Evolutionary conservation across 2,888 invertebrate species (phyloP), one percentile per base, ranked within the genome.

Genomic region (Hoplodrina blanda): DNA sequence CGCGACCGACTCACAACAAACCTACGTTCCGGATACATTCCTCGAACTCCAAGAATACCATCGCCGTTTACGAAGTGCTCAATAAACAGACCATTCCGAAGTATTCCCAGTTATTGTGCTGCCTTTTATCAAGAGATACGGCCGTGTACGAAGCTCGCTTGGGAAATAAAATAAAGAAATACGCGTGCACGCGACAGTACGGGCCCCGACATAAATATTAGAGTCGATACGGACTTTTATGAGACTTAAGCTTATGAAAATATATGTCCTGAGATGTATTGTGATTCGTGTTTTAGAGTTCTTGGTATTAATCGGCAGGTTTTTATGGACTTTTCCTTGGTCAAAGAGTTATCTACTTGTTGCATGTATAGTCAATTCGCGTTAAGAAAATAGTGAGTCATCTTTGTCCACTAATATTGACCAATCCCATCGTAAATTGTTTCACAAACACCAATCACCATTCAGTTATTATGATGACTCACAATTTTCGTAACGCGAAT

Each of bases 201-300:
- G 78, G 73, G 72, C 78, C 61, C 71, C 74, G 61, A 76, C 84
- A 90, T 92, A 90, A 92, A 92, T 92, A 92, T 91, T 91, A 91
- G 85, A 91, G 87, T 88, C 88, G 88, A 90, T 89, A 86, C 88
- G 72, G 80, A 80, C 84, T 85, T 85, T 83, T 85, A 83, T 83
- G 83, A 82, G 83, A 74, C 78, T 83, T 80, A 70, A 76, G 76
- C 85, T 90, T 88, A 90, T 90, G 89, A 90, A 89, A 89, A 91
- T 88, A 87, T 90, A 90, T 87, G 83, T 76, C 71, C 30, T 19
- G 8, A 59, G 73, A 66, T 57, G 59, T 80, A 77, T 69, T 78
- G 82, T 71, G 69, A 73, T 82, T 73, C 73, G 59, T 67, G 54
- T 75, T 75, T 73, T 71, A 63, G 50, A 52, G 54, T 59, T 70